Evolutionary conservation across 2,797 vertebrate species (phyloP).

Genomic region (Rhabdomys pumilio): DNA sequence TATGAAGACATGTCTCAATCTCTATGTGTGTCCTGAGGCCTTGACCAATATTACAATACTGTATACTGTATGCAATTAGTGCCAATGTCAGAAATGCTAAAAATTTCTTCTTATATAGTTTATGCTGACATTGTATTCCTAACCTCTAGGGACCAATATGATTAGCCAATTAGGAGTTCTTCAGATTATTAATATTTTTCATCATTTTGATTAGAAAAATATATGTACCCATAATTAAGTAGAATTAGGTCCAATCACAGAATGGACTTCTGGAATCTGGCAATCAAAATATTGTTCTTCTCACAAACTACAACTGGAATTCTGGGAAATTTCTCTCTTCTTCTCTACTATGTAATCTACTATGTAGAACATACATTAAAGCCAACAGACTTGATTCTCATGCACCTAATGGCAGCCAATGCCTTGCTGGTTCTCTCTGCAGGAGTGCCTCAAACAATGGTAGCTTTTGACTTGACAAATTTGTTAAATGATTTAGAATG

Average conservation of each 20-base stretch:
- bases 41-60: no score
- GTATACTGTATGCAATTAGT: not conserved
- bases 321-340: not conserved
- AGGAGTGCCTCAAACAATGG: not conserved
- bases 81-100: not conserved
- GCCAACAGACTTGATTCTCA: not conserved
- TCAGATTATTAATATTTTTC: not conserved
- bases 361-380: not conserved
- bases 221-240: not conserved
- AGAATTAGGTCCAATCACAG: not conserved
- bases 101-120: not conserved
- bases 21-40: not conserved
- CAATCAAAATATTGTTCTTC: not conserved
- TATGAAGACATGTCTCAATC: not conserved
- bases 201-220: not conserved
- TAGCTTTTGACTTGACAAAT: not conserved
- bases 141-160: not conserved
- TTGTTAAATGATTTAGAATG: not conserved
- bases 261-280: not conserved
- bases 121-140: not conserved
- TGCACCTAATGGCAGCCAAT: not conserved
- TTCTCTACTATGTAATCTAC: not conserved
- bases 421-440: not conserved
- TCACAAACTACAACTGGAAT: not conserved
- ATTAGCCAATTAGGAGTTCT: not conserved